phyloP scores from a whole-genome alignment of 2,797 vertebrate genomes.

The Sebastes diaconus region DNA sequence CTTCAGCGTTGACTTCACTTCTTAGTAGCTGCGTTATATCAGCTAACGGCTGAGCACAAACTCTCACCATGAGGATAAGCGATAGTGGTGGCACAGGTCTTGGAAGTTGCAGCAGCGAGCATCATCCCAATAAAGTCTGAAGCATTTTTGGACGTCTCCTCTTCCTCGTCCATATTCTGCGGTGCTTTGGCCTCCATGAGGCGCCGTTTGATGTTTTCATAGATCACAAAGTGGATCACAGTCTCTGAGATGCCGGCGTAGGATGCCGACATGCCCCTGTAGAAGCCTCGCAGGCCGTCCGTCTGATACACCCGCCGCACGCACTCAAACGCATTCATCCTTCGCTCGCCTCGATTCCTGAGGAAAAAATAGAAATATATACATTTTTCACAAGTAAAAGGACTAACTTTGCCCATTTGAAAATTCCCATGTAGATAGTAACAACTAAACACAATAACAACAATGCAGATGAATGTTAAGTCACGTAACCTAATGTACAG shows the following conservation, averaged over 20 bases:
- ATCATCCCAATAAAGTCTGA: slow-evolving; percentile 97
- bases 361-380: too few relatives aligned
- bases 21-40: too few relatives aligned
- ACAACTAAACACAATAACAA: background rate
- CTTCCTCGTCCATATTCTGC: slow-evolving; percentile 88
- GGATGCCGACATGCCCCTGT: slow-evolving; percentile 97
- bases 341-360: slow-evolving; percentile 92
- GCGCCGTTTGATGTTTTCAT: slow-evolving; percentile 96
- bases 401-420: background rate
- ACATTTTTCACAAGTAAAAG: background rate
- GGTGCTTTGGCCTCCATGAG: slow-evolving; percentile 88
- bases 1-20: too few relatives aligned
- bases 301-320: slow-evolving; percentile 90
- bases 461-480: background rate
- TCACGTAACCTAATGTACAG: background rate
- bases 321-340: slow-evolving; percentile 95
- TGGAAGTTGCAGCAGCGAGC: slow-evolving; percentile 97
- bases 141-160: slow-evolving; percentile 89
- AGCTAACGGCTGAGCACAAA: background rate
- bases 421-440: background rate
- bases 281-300: slow-evolving; percentile 95
- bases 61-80: slow-evolving; percentile 96
- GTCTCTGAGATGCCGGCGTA: slow-evolving; percentile 99
- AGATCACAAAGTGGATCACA: slow-evolving; percentile 99
- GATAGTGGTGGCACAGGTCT: slow-evolving; percentile 95